Evolutionary conservation across 2,888 invertebrate genomes (phyloP).

Genomic region (Aporophyla nigra): DNA sequence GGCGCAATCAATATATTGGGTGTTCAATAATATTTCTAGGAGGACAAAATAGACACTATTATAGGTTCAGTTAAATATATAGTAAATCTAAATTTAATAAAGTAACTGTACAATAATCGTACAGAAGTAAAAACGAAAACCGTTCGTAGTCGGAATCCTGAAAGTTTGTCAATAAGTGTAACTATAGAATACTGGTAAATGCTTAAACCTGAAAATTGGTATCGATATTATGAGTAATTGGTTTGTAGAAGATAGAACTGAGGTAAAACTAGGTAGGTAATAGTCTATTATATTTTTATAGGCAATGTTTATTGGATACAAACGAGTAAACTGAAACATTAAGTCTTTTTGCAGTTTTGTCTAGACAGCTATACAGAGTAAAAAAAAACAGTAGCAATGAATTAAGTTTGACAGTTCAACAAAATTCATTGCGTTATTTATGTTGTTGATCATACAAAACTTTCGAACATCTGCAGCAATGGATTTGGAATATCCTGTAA

Average conservation of each 20-base stretch:
- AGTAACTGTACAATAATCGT: background rate
- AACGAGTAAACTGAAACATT: background rate
- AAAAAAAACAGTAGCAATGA: too few species aligned
- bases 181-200: too few species aligned
- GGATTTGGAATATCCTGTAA: too few species aligned
- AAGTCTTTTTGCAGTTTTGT: background rate
- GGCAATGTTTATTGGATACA: background rate
- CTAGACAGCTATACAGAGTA: background rate
- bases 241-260: background rate
- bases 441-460: too few species aligned
- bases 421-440: too few species aligned
- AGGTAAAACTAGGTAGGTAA: background rate
- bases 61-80: background rate
- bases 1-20: background rate
- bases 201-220: too few species aligned
- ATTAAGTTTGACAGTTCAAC: too few species aligned
- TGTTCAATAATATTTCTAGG: background rate
- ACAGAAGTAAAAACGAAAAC: too few species aligned
- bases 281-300: background rate
- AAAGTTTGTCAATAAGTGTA: conserved; percentile 5
- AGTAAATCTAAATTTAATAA: background rate
- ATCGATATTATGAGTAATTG: conserved; percentile 1
- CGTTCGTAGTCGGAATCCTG: background rate
- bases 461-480: too few species aligned
- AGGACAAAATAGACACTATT: background rate